Evolutionary conservation across 2,888 invertebrate genomes (phyloP).

Genomic region (Euplagia quadripunctaria): DNA sequence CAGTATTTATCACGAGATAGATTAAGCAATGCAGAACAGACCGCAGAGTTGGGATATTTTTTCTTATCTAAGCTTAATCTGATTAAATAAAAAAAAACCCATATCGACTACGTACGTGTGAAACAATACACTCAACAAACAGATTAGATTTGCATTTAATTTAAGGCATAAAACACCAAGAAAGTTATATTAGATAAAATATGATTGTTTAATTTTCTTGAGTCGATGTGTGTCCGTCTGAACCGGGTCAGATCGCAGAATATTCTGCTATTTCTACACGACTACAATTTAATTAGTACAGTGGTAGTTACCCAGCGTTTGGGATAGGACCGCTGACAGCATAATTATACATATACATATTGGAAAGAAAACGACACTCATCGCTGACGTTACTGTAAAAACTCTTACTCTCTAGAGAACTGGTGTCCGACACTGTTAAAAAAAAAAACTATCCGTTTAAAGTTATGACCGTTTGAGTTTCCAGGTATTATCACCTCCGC

Average conservation of each 20-base stretch:
- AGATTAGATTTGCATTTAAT: conserved; percentile 18
- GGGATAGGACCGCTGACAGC: neutral
- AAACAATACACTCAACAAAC: neutral
- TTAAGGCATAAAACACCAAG: conserved; percentile 1
- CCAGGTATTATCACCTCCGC: too few species aligned
- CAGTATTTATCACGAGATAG: neutral
- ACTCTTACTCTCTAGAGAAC: neutral
- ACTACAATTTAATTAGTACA: conserved; percentile 74
- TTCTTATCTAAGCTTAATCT: conserved; percentile 11
- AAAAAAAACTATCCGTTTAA: too few species aligned
- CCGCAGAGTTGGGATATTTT: neutral
- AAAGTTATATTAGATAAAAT: neutral
- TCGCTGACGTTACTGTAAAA: neutral
- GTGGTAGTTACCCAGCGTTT: conserved; percentile 20
- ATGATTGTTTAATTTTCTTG: neutral
- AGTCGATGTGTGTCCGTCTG: conserved; percentile 23
- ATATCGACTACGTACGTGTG: conserved; percentile 6
- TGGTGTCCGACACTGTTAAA: too few species aligned
- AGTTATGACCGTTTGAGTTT: too few species aligned
- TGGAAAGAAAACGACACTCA: neutral
- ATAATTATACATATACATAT: neutral
- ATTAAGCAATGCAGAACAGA: neutral
- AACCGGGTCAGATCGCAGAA: conserved; percentile 68
- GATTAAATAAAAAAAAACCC: conserved; percentile 12
- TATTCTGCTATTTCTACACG: conserved; percentile 74